These are phyloP conservation scores for Poecilia velifera DNA, from an alignment of 2,797 vertebrate genomes.

Conservation along the genomic window DNA sequence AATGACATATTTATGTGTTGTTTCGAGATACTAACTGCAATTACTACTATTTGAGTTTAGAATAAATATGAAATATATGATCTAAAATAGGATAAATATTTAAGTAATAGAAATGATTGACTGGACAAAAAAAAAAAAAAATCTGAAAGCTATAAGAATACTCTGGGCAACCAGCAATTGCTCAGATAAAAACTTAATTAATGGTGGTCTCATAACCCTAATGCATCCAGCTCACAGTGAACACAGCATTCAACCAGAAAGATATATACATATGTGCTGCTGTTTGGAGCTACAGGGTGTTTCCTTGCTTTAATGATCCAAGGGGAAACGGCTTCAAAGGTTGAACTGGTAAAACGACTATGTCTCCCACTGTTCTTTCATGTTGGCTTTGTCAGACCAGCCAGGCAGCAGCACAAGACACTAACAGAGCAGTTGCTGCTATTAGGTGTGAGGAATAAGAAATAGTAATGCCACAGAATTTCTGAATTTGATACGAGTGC, in stretches of 20 bases:
- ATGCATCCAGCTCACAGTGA: constrained; percentile 23
- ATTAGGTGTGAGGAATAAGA: constrained; percentile 75
- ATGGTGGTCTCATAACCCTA: constrained; percentile 54
- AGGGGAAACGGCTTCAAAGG: constrained; percentile 65
- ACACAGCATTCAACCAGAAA: constrained; percentile 12
- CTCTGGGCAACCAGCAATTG: constrained; percentile 25
- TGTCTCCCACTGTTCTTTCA: constrained; percentile 66
- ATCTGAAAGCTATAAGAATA: background rate
- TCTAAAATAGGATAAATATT: too few relatives aligned
- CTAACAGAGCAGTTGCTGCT: constrained; percentile 73
- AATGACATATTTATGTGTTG: too few relatives aligned
- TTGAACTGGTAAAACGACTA: constrained; percentile 69
- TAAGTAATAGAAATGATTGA: constrained; percentile 19
- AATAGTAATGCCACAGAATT: constrained; percentile 62
- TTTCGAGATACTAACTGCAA: too few relatives aligned
- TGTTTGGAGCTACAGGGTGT: constrained; percentile 32
- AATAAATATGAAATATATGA: too few relatives aligned
- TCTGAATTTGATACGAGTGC: constrained; percentile 59
- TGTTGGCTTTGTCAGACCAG: constrained; percentile 65
- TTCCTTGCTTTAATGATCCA: constrained; percentile 64
- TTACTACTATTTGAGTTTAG: too few relatives aligned
- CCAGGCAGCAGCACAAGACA: constrained; percentile 51
- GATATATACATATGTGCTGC: constrained; percentile 40
- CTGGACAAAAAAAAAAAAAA: constrained; percentile 17
- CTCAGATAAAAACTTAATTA: constrained; percentile 48